Evolutionary conservation across 92 coral and sea anemone genomes (phyloP).

Genomic region (Chrysogorgia sp.): DNA sequence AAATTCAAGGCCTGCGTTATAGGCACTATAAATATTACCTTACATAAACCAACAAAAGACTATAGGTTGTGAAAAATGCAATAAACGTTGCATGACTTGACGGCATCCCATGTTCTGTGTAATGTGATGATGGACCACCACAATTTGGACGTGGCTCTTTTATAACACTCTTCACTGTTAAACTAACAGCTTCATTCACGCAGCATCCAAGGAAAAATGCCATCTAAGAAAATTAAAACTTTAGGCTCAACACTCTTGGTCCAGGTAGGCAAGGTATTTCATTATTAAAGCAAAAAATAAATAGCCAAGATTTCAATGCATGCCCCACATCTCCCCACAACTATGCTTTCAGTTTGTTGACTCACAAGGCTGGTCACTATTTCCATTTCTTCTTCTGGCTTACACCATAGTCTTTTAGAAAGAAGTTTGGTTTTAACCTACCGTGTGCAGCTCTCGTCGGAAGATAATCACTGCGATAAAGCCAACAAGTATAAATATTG

Average conservation of each 20-base stretch:
- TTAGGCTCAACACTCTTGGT: neutral
- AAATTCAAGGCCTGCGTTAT: too few relatives aligned
- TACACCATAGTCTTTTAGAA: too few relatives aligned
- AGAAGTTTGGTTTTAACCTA: constrained; percentile 38
- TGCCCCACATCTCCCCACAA: too few relatives aligned
- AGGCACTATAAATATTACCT: too few relatives aligned
- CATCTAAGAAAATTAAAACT: constrained; percentile 68
- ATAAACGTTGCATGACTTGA: constrained; percentile 96
- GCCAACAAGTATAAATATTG: constrained; percentile 87
- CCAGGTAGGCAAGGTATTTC: neutral
- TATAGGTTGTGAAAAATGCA: constrained; percentile 91
- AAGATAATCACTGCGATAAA: constrained; percentile 84
- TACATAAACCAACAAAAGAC: constrained; percentile 89
- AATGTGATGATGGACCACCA: constrained; percentile 73
- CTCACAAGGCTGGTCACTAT: too few relatives aligned
- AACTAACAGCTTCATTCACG: constrained; percentile 77
- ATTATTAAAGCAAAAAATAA: too few relatives aligned
- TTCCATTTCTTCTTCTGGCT: too few relatives aligned
- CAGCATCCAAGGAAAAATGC: constrained; percentile 83
- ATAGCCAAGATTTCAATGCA: too few relatives aligned
- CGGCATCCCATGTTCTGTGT: constrained; percentile 86
- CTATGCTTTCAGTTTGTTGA: too few relatives aligned
- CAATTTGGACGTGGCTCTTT: constrained; percentile 89
- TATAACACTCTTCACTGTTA: constrained; percentile 70
- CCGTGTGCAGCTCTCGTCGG: constrained; percentile 97